Base-by-base conservation (phyloP, 23 tunicate genomes). In the Ciona savignyi region DNA sequence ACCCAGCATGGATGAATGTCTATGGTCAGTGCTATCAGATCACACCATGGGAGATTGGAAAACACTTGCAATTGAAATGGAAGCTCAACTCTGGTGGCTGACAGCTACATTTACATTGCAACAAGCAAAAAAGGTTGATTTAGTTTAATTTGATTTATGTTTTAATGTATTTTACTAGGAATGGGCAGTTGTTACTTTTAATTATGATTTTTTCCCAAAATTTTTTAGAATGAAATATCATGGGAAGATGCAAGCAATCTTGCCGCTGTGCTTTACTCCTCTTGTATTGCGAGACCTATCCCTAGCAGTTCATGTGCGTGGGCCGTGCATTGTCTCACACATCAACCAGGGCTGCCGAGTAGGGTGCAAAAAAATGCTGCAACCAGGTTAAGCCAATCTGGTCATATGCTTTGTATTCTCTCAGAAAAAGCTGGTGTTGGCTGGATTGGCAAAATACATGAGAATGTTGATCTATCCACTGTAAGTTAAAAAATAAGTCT, bases 351-450 rank as follows among this genome's bases (percentile, higher is more conserved):
- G 25, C 31, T 83, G 30, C 89, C 89, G 0, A 2, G 24, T 19
- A 68, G 89, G 20, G 62, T 89, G 76, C 62, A 78, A 35, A 70
- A 48, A 33, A 83, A 67, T 33, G 73, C 90, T 32, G 89, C 76
- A 9, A 26, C 79, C 30, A 82, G 96, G 21, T 2, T 79, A 25
- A 89, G 96, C 48, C 85, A 89, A 65, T 83, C 63, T 27, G 27
- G 73, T 60, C 89, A 89, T 35, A 89, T 89, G 96, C 26, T 83
- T 25, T 63, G 71, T 51, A 78, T 78, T 20, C 76, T 89, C 2
- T 32, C 29, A 9, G 67, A 48, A n/a, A 35, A 77, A 63, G 23
- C 21, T 9, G 73, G 73, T 0, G 67, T 9, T 4, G 67, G 28
- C 4, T 63, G 67, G 67, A 63, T 63, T n/a, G 26, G 6, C 15